phyloP scores from a whole-genome alignment of 2,888 invertebrate species.

The Rugalucina vietnamica region DNA sequence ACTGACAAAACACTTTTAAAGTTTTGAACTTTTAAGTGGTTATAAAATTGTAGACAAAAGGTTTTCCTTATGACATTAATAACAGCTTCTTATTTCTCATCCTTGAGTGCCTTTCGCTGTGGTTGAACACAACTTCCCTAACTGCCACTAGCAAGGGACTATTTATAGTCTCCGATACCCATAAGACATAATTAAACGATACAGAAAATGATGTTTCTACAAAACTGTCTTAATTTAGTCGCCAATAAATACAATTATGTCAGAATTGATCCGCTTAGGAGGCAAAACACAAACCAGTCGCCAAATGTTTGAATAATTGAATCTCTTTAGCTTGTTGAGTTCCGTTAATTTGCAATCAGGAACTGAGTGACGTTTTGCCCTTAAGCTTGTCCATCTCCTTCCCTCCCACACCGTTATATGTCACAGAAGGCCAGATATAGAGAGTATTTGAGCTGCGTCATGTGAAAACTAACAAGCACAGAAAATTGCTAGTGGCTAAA shows the following conservation, averaged over 20 bases:
- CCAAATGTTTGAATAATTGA: background rate
- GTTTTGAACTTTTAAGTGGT: too few relatives aligned
- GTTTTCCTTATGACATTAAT: too few relatives aligned
- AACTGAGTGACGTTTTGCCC: background rate
- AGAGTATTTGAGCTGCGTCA: too few relatives aligned
- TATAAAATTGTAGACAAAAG: too few relatives aligned
- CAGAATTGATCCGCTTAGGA: conserved; percentile 7
- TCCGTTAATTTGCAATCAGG: background rate
- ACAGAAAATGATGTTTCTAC: conserved; percentile 7
- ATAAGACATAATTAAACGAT: conserved; percentile 11
- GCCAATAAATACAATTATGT: conserved; percentile 13
- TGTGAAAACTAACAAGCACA: too few relatives aligned
- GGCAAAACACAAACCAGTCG: background rate
- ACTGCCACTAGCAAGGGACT: background rate
- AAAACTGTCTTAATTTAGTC: background rate
- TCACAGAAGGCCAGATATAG: too few relatives aligned
- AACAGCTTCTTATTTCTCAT: background rate
- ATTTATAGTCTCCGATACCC: background rate
- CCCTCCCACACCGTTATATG: background rate
- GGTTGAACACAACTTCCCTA: background rate
- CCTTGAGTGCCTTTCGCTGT: background rate
- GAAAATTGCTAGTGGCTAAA: too few relatives aligned
- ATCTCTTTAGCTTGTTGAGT: background rate
- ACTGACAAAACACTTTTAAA: too few relatives aligned
- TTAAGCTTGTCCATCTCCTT: background rate